Evolutionary conservation across 2,888 invertebrate genomes (phyloP), one percentile per base, ranked within the genome.

Genomic region (Teinopalpus imperialis): DNA sequence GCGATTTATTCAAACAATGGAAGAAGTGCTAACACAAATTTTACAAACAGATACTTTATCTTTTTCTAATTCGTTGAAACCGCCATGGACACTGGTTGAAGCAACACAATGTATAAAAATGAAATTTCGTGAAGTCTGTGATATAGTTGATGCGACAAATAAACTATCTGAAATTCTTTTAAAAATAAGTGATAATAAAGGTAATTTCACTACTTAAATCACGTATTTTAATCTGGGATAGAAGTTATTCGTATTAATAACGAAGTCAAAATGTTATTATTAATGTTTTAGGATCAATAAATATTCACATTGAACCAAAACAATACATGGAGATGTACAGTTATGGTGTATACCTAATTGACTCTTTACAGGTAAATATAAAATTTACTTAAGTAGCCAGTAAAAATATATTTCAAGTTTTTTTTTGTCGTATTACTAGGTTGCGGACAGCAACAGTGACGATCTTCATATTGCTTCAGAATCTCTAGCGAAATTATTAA

Each of bases 301-400:
- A 73, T 50, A 65, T 73, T 31, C 74, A 89, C 46, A 73, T 90
- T 26, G 65, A 77, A 42, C 90, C 91, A 27, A 60, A 69, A 48
- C 80, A 89, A 32, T 80, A 83, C 44, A 81, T 91, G 83, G 71
- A 90, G 43, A 78, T 88, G 60, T 90, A 90, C 54, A 90, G 90
- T 41, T 79, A 85, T 43, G 88, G 90, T 1, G 75, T 87, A 1
- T 81, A 90, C 53, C 61, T 91, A 41, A 74, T 91, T 9, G 79
- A 80, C 41, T 76, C 85, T 26, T 61, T 91, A 16, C 79, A 70
- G 69, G 83, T 83, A 47, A 39, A 63, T 61, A 31, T n/a, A n/a
- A n/a, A n/a, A n/a, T n/a, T n/a, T n/a, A n/a, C n/a, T n/a, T n/a
- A n/a, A n/a, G n/a, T n/a, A n/a, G n/a, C n/a, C n/a, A n/a, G n/a